Conservation (phyloP, 2,797 vertebrate species). For the Echeneis naucrates region DNA sequence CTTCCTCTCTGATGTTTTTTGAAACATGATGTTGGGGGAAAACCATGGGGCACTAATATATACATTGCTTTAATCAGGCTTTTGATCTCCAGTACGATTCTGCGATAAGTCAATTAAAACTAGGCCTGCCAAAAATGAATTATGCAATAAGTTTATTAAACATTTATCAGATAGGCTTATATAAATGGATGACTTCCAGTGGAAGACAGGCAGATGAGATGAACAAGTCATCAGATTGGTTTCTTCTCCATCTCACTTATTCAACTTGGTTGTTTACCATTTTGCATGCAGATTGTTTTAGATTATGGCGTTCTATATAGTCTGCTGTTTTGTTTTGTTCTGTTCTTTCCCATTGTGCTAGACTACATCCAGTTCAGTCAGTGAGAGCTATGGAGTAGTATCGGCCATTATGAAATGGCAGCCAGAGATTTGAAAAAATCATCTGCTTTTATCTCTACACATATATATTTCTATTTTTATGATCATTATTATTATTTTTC, state of each 20-base stretch:
- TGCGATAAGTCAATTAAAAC: conserved; percentile 88
- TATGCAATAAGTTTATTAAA: conserved; percentile 89
- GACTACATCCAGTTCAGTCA: conserved; percentile 46
- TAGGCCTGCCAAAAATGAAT: conserved; percentile 85
- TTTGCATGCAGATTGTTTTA: conserved; percentile 79
- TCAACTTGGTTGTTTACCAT: conserved; percentile 82
- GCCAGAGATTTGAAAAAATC: conserved; percentile 76
- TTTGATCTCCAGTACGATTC: conserved; percentile 86
- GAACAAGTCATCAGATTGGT: conserved; percentile 81
- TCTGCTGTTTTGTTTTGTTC: conserved; percentile 38
- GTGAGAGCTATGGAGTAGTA: conserved; percentile 21
- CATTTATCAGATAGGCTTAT: conserved; percentile 88
- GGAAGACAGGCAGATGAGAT: conserved; percentile 83
- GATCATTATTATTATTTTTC: too few relatives aligned
- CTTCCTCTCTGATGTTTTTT: conserved; percentile 82
- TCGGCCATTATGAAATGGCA: conserved; percentile 67
- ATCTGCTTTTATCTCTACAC: conserved; percentile 73
- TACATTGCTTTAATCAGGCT: conserved; percentile 86
- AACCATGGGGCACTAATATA: conserved; percentile 79
- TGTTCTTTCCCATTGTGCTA: conserved; percentile 58
- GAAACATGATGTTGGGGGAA: conserved; percentile 73
- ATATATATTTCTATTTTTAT: too few relatives aligned
- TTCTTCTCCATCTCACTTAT: conserved; percentile 70
- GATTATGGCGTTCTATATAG: conserved; percentile 67
- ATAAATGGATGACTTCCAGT: conserved; percentile 86